phyloP scores from a whole-genome alignment of 2,888 invertebrate species.

The Drosophila ustulata region DNA sequence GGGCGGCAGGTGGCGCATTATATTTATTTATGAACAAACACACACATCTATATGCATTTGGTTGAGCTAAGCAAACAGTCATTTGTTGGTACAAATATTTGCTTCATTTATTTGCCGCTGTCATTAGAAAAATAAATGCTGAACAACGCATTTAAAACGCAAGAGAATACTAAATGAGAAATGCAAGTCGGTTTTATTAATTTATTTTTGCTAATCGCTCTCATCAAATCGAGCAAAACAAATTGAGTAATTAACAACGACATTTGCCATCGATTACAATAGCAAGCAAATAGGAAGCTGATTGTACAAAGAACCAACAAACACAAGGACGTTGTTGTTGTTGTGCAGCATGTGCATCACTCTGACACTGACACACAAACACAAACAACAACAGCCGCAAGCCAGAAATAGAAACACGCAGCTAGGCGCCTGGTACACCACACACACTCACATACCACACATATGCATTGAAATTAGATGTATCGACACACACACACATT shows the following conservation, averaged over 20 bases:
- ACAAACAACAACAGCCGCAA: conserved; percentile 30
- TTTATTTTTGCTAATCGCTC: conserved; percentile 29
- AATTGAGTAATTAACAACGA: conserved; percentile 49
- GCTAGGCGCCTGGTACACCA: conserved; percentile 35
- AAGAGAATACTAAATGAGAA: conserved; percentile 23
- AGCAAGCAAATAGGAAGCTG: conserved; percentile 33
- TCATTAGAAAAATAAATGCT: conserved; percentile 9
- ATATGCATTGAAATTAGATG: conserved; percentile 19
- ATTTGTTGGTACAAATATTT: conserved; percentile 42
- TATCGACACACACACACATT: conserved; percentile 11
- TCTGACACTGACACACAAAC: conserved; percentile 71
- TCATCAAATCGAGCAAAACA: conserved; percentile 27
- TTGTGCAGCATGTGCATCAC: conserved; percentile 51
- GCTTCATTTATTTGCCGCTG: conserved; percentile 31
- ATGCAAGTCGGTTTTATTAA: not conserved
- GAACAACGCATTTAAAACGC: conserved; percentile 4
- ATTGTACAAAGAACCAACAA: conserved; percentile 50
- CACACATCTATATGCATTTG: conserved; percentile 3
- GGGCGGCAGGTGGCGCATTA: conserved; percentile 12
- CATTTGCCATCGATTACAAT: conserved; percentile 27
- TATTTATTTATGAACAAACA: conserved; percentile 12
- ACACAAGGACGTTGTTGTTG: conserved; percentile 60
- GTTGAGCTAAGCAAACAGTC: conserved; percentile 12
- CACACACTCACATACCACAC: conserved; percentile 17
- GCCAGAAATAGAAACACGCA: conserved; percentile 61